phyloP scores from a whole-genome alignment of 2,888 invertebrate genomes.

The Drosophila helvetica region DNA sequence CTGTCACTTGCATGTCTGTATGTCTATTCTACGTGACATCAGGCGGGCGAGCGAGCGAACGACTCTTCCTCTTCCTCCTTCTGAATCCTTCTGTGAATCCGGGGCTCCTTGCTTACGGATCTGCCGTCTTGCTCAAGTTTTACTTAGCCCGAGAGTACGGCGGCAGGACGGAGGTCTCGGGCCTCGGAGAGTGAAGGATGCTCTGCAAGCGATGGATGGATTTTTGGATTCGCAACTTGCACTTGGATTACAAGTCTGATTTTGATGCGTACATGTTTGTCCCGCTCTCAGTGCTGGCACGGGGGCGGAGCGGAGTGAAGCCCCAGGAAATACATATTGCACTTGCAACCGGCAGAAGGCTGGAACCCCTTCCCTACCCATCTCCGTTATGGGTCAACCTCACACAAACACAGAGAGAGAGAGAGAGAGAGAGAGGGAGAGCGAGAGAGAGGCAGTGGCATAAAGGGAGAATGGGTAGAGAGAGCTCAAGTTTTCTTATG shows the following conservation, averaged over 20 bases:
- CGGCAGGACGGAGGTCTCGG: conserved; percentile 27
- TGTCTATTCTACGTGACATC: conserved; percentile 79
- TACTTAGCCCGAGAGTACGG: conserved; percentile 34
- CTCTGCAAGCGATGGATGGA: conserved; percentile 78
- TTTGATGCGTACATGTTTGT: conserved; percentile 78
- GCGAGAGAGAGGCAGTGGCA: conserved; percentile 2
- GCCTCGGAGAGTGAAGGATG: conserved; percentile 44
- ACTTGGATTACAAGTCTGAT: conserved; percentile 81
- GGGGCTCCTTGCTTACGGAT: conserved; percentile 14
- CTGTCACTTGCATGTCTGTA: conserved; percentile 82
- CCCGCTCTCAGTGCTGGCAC: conserved; percentile 31
- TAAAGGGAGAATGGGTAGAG: background rate
- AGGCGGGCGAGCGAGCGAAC: conserved; percentile 66
- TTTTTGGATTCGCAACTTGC: conserved; percentile 80
- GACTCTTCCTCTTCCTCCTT: conserved; percentile 55
- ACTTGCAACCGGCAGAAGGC: conserved; percentile 45
- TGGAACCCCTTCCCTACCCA: conserved; percentile 31
- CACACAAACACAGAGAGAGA: conserved; percentile 38
- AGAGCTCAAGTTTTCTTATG: conserved; percentile 73
- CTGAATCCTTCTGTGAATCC: conserved; percentile 6
- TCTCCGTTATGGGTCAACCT: conserved; percentile 61
- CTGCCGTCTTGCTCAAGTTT: conserved; percentile 41
- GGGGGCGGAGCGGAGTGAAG: conserved; percentile 12
- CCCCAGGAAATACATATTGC: conserved; percentile 59
- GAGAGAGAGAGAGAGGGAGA: background rate